Evolutionary conservation across 2,113 vertebrate genomes (phyloP).

Genomic region (Micronycteris hirsuta): DNA sequence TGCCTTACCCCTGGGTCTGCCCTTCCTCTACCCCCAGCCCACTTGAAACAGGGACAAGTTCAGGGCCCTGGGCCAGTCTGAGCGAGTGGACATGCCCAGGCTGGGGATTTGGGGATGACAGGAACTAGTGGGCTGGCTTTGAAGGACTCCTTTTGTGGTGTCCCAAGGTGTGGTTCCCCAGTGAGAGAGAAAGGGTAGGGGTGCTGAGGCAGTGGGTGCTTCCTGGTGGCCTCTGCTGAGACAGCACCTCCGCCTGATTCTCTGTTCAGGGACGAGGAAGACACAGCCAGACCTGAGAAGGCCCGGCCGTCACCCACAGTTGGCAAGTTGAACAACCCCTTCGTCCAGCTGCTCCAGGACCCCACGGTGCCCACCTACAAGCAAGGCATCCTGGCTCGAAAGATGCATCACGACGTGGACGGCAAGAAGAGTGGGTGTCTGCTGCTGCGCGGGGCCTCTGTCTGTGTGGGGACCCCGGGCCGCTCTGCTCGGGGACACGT

Average conservation of each 20-base stretch:
- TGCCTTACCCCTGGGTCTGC: background rate
- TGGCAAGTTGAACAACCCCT: conserved; percentile 84
- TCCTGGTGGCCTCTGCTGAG: background rate
- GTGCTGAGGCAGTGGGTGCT: background rate
- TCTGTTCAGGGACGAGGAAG: conserved; percentile 83
- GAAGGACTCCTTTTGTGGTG: background rate
- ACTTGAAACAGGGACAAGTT: background rate
- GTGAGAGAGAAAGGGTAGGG: background rate
- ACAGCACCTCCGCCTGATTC: background rate
- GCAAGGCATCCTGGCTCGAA: conserved; percentile 88
- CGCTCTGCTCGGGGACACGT: background rate
- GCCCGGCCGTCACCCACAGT: background rate
- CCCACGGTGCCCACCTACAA: conserved; percentile 83
- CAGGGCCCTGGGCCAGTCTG: background rate
- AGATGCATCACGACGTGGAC: conserved; percentile 89
- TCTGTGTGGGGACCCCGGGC: rapidly evolving
- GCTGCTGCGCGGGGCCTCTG: background rate
- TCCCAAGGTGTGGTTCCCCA: background rate
- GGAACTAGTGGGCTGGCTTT: background rate
- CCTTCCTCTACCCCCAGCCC: background rate
- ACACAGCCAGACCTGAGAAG: conserved; percentile 72
- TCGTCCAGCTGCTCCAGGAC: conserved; percentile 85
- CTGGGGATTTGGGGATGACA: background rate
- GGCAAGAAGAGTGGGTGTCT: conserved; percentile 92
- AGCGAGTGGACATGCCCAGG: background rate